A percentile compares a stretch with the other conserved stretches of the same genome.
These are phyloP conservation scores for Collichthys lucidus DNA, from an alignment of 2,113 vertebrate species.

Conservation along the genomic window DNA sequence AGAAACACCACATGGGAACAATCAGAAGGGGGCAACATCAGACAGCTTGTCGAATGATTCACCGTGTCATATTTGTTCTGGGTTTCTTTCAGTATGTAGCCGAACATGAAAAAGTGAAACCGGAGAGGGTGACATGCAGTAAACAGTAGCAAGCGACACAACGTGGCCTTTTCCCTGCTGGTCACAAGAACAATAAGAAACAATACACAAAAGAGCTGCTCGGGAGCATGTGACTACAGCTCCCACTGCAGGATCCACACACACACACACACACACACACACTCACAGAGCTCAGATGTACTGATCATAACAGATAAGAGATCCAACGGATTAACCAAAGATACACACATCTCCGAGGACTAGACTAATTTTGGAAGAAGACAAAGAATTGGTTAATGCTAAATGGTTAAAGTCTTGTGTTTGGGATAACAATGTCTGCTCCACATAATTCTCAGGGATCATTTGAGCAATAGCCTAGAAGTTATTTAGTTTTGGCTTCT, in stretches of 20 bases:
- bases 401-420: slow-evolving; percentile 15
- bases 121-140: neutral
- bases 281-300: slow-evolving; percentile 18
- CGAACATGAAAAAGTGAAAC: slow-evolving; percentile 7
- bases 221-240: slow-evolving; percentile 68
- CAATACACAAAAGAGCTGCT: slow-evolving; percentile 74
- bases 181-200: slow-evolving; percentile 69
- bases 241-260: slow-evolving; percentile 41
- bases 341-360: slow-evolving; percentile 12
- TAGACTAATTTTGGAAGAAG: slow-evolving; percentile 7
- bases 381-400: slow-evolving; percentile 7
- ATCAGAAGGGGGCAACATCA: slow-evolving; percentile 25
- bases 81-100: neutral
- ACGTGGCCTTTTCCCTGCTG: slow-evolving; percentile 41
- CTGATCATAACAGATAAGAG: slow-evolving; percentile 55
- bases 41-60: slow-evolving; percentile 10
- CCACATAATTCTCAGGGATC: slow-evolving; percentile 27
- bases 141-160: slow-evolving; percentile 8
- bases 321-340: slow-evolving; percentile 26
- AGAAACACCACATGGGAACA: neutral
- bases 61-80: neutral
- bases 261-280: slow-evolving; percentile 10
- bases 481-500: slow-evolving; percentile 49
- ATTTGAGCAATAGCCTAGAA: slow-evolving; percentile 40
- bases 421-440: slow-evolving; percentile 1